Percentiles rank a stretch among this genome's conserved stretches.
Conservation (phyloP, 1,140 invertebrate species). For the Cydia splendana region DNA sequence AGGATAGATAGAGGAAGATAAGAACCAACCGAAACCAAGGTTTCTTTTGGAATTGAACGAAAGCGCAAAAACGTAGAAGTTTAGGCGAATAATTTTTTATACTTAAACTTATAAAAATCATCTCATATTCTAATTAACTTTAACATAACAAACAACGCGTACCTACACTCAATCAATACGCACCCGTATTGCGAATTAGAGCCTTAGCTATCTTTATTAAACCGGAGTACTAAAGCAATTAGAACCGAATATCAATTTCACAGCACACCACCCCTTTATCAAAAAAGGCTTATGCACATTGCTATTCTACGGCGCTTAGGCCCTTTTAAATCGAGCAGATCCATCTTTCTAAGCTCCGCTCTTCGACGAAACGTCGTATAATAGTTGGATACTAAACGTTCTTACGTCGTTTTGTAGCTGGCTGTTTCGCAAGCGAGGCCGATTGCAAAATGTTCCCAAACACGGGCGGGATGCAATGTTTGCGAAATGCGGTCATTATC, state of each 20-base stretch:
- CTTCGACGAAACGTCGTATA: neutral
- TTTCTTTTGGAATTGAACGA: too few relatives aligned
- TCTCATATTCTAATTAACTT: neutral
- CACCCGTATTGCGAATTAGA: neutral
- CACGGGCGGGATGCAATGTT: slow-evolving; percentile 57
- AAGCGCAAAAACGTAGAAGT: too few relatives aligned
- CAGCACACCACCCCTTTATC: neutral
- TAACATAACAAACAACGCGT: neutral
- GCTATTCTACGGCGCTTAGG: neutral
- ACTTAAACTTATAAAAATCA: neutral
- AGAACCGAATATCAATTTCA: slow-evolving; percentile 31
- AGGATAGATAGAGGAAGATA: too few relatives aligned
- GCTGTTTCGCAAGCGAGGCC: slow-evolving; percentile 51
- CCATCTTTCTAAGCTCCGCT: neutral
- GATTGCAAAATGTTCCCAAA: slow-evolving; percentile 69
- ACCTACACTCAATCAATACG: neutral
- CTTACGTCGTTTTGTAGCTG: slow-evolving; percentile 16
- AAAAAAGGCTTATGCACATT: slow-evolving; percentile 35
- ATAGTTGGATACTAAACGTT: neutral
- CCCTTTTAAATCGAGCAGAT: neutral
- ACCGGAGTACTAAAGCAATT: slow-evolving; percentile 12
- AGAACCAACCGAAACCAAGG: too few relatives aligned
- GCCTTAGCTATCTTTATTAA: slow-evolving; percentile 20
- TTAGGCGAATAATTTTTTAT: too few relatives aligned
- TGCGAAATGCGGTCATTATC: slow-evolving; percentile 66